A percentile compares a stretch with the other conserved stretches of the same genome.
phyloP scores from a whole-genome alignment of 2,113 vertebrate species.

The Saccopteryx leptura region DNA sequence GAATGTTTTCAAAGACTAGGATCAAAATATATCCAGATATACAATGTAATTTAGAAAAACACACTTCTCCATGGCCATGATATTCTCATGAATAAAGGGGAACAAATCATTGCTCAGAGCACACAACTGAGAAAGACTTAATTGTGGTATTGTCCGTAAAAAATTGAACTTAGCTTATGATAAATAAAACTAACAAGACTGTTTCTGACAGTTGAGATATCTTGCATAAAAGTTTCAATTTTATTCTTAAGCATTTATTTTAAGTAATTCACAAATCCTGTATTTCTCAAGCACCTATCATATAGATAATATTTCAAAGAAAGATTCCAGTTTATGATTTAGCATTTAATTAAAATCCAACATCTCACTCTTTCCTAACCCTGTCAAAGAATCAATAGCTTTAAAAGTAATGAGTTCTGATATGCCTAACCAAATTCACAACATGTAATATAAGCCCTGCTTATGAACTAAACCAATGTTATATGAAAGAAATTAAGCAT shows the following conservation, averaged over 20 bases:
- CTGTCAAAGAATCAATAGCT: slow-evolving; percentile 33
- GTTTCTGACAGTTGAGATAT: slow-evolving; percentile 12
- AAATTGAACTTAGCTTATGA: slow-evolving; percentile 53
- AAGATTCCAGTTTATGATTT: slow-evolving; percentile 30
- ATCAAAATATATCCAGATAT: slow-evolving; percentile 15
- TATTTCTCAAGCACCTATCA: slow-evolving; percentile 51
- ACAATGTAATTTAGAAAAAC: slow-evolving; percentile 23
- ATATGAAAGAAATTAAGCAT: slow-evolving; percentile 34
- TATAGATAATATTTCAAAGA: slow-evolving; percentile 51
- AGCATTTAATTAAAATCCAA: slow-evolving; percentile 68
- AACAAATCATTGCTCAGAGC: slow-evolving; percentile 47
- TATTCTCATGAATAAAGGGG: slow-evolving; percentile 26
- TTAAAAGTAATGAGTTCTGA: slow-evolving; percentile 67
- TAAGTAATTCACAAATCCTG: slow-evolving; percentile 56
- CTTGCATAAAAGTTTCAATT: slow-evolving; percentile 54
- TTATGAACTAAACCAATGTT: slow-evolving; percentile 37
- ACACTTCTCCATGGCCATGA: not conserved
- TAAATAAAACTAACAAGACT: slow-evolving; percentile 62
- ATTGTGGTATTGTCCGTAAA: slow-evolving; percentile 47
- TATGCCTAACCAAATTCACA: slow-evolving; percentile 63
- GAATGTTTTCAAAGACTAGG: slow-evolving; percentile 10
- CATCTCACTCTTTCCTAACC: slow-evolving; percentile 19
- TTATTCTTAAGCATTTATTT: slow-evolving; percentile 53
- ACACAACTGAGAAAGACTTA: slow-evolving; percentile 39
- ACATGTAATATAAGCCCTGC: slow-evolving; percentile 39